phyloP scores from a whole-genome alignment of 2,797 vertebrate species.

The Dromococcyx pavoninus region DNA sequence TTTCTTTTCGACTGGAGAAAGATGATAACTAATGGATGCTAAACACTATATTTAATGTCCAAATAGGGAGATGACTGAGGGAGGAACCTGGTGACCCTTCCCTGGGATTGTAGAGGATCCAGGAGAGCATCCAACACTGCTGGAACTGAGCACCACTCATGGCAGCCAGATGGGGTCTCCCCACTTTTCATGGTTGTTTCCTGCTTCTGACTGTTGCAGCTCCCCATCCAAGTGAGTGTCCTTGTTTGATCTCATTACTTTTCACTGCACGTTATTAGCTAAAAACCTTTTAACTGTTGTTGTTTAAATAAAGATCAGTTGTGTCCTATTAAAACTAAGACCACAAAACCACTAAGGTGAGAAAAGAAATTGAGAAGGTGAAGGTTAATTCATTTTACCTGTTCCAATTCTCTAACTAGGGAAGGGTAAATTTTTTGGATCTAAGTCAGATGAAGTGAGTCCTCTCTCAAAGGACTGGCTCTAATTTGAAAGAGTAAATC shows the following conservation, averaged over 20 bases:
- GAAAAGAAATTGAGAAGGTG: background rate
- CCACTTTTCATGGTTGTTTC: rapidly evolving
- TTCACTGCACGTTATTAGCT: background rate
- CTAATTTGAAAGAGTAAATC: background rate
- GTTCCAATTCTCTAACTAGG: background rate
- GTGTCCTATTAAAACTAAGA: background rate
- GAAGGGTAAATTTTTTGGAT: background rate
- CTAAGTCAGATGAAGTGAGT: background rate
- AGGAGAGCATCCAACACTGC: background rate
- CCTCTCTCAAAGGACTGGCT: background rate
- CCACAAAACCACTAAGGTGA: background rate
- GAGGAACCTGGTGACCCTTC: background rate
- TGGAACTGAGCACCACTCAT: background rate
- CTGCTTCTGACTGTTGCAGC: background rate
- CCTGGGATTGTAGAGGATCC: background rate
- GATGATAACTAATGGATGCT: background rate
- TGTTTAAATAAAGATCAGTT: background rate
- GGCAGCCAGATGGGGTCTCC: background rate
- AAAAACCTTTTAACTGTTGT: background rate
- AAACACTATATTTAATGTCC: background rate
- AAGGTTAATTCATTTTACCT: background rate
- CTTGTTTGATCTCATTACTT: background rate
- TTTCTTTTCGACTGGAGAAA: background rate
- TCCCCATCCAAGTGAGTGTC: background rate
- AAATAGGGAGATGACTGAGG: background rate